phyloP scores from a whole-genome alignment of 2,888 invertebrate species.

The Habroteleia sp. region DNA sequence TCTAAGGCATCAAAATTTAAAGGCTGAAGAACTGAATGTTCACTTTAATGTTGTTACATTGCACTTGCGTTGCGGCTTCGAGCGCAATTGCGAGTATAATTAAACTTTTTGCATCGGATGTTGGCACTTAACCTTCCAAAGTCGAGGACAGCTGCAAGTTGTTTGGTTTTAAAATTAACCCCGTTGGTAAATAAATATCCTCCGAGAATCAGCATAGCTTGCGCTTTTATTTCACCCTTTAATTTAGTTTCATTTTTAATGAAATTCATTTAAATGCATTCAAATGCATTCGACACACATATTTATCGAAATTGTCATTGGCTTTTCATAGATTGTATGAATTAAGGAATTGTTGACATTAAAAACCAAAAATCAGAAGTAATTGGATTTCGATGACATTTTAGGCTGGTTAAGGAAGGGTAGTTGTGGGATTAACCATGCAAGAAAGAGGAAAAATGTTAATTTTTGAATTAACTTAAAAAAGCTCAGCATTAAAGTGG shows the following conservation, averaged over 20 bases:
- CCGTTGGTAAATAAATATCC: slow-evolving; percentile 21
- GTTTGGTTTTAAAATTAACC: slow-evolving; percentile 35
- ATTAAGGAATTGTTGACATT: too few species aligned
- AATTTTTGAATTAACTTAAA: too few species aligned
- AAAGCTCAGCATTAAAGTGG: too few species aligned
- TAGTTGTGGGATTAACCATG: too few species aligned
- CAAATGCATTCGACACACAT: too few species aligned
- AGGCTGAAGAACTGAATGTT: slow-evolving; percentile 9
- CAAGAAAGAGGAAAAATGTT: too few species aligned
- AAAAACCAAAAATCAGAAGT: too few species aligned
- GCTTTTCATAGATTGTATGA: too few species aligned
- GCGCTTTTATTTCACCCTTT: slow-evolving; percentile 9
- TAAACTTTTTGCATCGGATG: slow-evolving; percentile 37
- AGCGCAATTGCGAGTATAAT: slow-evolving; percentile 32
- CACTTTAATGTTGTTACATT: slow-evolving; percentile 21
- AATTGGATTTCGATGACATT: too few species aligned
- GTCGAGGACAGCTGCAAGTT: slow-evolving; percentile 25
- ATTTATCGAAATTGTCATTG: too few species aligned
- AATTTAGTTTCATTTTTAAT: slow-evolving; percentile 4
- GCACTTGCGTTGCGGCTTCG: slow-evolving; percentile 6
- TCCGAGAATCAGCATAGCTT: not conserved
- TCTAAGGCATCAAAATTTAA: slow-evolving; percentile 26
- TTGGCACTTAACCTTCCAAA: slow-evolving; percentile 30
- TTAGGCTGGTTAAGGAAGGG: too few species aligned
- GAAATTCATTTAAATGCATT: too few species aligned